A percentile compares a stretch with the other conserved stretches of the same genome.
Evolutionary conservation across 2,113 vertebrate genomes (phyloP).

Genomic region (Todiramphus saurophagus): DNA sequence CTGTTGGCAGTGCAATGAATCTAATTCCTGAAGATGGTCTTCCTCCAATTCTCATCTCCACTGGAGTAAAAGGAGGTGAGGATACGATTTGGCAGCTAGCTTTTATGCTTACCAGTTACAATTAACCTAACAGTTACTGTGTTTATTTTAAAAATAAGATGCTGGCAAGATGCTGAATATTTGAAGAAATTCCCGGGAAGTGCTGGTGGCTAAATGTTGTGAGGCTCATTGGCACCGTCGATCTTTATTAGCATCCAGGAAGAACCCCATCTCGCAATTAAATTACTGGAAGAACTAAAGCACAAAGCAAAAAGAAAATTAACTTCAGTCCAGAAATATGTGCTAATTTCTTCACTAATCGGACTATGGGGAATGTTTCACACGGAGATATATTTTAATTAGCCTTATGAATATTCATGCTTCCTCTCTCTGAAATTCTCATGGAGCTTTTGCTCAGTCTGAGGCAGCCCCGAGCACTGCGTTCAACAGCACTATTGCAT

Average conservation of each 20-base stretch:
- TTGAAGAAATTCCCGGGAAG: background rate
- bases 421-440: background rate
- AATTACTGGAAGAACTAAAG: slow-evolving; percentile 14
- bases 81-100: background rate
- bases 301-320: background rate
- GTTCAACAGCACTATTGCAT: background rate
- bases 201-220: background rate
- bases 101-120: background rate
- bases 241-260: background rate
- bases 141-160: slow-evolving; percentile 24
- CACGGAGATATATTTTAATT: slow-evolving; percentile 49
- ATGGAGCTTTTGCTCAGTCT: background rate
- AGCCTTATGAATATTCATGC: slow-evolving; percentile 47
- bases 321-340: slow-evolving; percentile 21
- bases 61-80: slow-evolving; percentile 97
- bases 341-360: slow-evolving; percentile 47
- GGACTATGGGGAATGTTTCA: slow-evolving; percentile 30
- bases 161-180: background rate
- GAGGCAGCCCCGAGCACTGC: background rate
- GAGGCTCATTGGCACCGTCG: background rate
- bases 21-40: slow-evolving; percentile 98
- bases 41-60: slow-evolving; percentile 99
- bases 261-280: background rate
- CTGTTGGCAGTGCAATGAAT: slow-evolving; percentile 94
- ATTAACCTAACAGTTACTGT: background rate